phyloP scores from a whole-genome alignment of 1,140 invertebrate species.

The Littorina saxatilis region DNA sequence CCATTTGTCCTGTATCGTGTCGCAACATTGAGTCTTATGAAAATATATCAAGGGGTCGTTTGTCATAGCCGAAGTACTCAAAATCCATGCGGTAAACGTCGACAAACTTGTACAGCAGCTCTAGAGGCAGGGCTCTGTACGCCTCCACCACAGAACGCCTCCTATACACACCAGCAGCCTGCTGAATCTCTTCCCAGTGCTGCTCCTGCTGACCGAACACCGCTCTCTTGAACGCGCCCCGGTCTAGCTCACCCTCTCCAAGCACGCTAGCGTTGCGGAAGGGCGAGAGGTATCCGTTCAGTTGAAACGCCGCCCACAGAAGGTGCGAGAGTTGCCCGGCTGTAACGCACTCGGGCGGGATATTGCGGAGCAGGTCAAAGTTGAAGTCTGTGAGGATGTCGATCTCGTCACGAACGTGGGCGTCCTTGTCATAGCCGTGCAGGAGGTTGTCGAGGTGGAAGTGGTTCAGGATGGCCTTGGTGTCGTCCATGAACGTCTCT shows the following conservation, averaged over 20 bases:
- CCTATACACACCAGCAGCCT: background rate
- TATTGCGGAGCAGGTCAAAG: background rate
- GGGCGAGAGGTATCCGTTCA: slow-evolving; percentile 32
- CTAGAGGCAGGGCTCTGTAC: background rate
- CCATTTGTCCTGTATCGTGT: background rate
- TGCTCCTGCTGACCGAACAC: slow-evolving; percentile 18
- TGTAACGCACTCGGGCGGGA: background rate
- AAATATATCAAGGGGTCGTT: background rate
- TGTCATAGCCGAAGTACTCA: slow-evolving; percentile 25
- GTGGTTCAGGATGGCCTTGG: slow-evolving; percentile 1
- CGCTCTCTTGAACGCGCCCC: background rate
- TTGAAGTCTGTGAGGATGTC: slow-evolving; percentile 2
- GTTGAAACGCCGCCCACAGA: slow-evolving; percentile 31
- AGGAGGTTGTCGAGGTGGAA: slow-evolving; percentile 9
- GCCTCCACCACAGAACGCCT: background rate
- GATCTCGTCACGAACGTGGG: slow-evolving; percentile 14
- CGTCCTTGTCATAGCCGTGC: background rate
- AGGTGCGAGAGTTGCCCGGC: background rate
- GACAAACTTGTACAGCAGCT: background rate
- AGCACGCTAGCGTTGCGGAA: slow-evolving; percentile 1
- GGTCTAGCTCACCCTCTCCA: background rate
- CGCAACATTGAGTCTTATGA: background rate
- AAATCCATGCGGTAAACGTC: background rate
- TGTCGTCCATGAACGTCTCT: slow-evolving; percentile 33
- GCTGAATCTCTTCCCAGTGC: background rate